A percentile compares a stretch with the other conserved stretches of the same genome.
These are phyloP conservation scores for Schizopygopsis pylzovi DNA, from an alignment of 2,797 vertebrate genomes.

Conservation along the genomic window DNA sequence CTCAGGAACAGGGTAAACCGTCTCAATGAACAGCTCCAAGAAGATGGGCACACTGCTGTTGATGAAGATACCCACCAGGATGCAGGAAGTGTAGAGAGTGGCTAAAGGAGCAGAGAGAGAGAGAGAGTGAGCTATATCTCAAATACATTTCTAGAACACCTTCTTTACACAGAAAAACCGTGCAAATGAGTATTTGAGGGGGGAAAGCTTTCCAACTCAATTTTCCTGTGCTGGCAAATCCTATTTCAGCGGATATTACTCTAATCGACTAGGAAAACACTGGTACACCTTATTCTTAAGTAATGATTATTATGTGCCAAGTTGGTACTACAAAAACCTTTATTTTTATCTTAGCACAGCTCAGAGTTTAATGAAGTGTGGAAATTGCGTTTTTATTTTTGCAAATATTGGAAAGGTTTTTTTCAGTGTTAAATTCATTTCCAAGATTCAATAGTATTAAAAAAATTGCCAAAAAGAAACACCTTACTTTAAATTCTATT, in stretches of 20 bases:
- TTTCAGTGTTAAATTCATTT: not conserved
- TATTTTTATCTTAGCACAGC: constrained; percentile 15
- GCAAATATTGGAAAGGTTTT: not conserved
- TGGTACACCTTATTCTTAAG: constrained; percentile 16
- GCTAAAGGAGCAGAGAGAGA: constrained; percentile 71
- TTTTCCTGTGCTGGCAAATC: not conserved
- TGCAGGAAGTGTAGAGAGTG: constrained; percentile 94
- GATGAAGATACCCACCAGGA: constrained; percentile 95
- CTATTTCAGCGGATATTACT: constrained; percentile 11
- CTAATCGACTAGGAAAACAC: not conserved
- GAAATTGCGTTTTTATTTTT: not conserved
- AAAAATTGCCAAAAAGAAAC: not conserved
- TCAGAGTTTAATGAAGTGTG: constrained; percentile 30
- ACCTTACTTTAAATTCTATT: not conserved
- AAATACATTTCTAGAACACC: constrained; percentile 6
- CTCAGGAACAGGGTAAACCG: constrained; percentile 97
- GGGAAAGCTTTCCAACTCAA: not conserved
- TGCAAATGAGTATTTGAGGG: not conserved
- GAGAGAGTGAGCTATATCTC: not conserved
- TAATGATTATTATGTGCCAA: constrained; percentile 22
- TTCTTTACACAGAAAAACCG: not conserved
- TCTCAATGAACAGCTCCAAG: constrained; percentile 97
- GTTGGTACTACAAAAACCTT: not conserved
- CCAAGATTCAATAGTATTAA: not conserved
- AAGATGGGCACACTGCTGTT: constrained; percentile 97